phyloP scores from a whole-genome alignment of 1,140 invertebrate genomes.

The Dinoponera quadriceps region DNA sequence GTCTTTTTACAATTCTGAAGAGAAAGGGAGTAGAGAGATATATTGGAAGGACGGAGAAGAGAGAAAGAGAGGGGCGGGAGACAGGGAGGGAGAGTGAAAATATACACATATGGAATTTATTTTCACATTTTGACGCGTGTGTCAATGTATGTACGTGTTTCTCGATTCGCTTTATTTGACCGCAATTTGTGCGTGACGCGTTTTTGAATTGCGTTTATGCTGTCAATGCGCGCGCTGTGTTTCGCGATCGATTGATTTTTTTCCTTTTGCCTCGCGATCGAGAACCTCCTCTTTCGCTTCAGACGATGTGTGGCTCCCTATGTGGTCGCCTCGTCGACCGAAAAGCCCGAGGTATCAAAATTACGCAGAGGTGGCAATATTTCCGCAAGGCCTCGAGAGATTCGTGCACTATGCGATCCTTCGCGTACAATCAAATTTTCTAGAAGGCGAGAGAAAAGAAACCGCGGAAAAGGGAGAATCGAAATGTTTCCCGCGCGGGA shows the following conservation, averaged over 20 bases:
- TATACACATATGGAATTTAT: slow-evolving; percentile 67
- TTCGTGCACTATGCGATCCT: slow-evolving; percentile 1
- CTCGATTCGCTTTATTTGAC: slow-evolving; percentile 7
- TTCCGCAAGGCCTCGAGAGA: slow-evolving; percentile 28
- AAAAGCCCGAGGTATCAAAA: slow-evolving; percentile 8
- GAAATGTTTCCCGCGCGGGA: slow-evolving; percentile 17
- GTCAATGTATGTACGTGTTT: background rate
- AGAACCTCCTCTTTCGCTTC: background rate
- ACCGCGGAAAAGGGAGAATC: slow-evolving; percentile 20
- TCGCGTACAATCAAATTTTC: slow-evolving; percentile 51
- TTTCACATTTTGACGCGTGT: slow-evolving; percentile 62
- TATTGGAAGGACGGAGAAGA: too few relatives aligned
- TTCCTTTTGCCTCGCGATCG: too few relatives aligned
- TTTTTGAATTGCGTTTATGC: too few relatives aligned
- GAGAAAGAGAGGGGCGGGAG: slow-evolving; percentile 21
- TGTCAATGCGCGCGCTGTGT: too few relatives aligned
- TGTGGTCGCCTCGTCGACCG: background rate
- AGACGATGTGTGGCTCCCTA: background rate
- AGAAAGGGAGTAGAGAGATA: too few relatives aligned
- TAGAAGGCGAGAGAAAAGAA: background rate
- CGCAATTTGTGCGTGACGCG: background rate
- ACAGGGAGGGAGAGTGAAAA: background rate
- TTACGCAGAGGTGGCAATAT: slow-evolving; percentile 32
- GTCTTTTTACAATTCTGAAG: background rate
- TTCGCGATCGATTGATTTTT: slow-evolving; percentile 5